Base-by-base conservation (phyloP, 2,797 vertebrate genomes). In the Chrosomus eos region DNA sequence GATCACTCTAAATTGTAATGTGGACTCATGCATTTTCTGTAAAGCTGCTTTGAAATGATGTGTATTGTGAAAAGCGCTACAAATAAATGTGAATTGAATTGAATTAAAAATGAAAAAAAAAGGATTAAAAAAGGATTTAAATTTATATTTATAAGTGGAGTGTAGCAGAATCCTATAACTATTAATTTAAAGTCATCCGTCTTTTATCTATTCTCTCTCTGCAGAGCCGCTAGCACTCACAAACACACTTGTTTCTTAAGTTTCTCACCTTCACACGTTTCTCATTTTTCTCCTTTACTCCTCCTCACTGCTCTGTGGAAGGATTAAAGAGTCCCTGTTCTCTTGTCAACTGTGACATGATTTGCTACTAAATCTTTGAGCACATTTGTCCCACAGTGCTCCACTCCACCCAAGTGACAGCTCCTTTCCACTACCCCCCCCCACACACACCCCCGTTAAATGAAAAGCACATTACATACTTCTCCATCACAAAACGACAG, bases 301-400 rank as follows among this genome's bases (percentile, higher is more conserved):
- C 7, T 43, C 55, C 51, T 53, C 40, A 38, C 9, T 10, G 79
- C 10, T 67, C 70, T 66, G 48, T 48, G 75, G 60, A 38, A 85
- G 62, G 53, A 83, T 82, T 67, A 76, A 84, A 80, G 67, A 70
- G 62, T 87, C 40, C 40, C 73, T 64, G 31, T 66, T 74, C 76
- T 66, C 40, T 81, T 76, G 81, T 83, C 75, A 43, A 11, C 36
- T 68, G 36, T 26, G 79, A 58, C 83, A 79, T 40, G 79, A 83
- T 74, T 76, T 48, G 62, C 70, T 62, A 58, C 62, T 83, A 38
- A 83, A 82, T 68, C 45, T 72, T 72, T 10, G 60, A 76, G 67
- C n/a, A 16, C 38, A 9, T 55, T 62, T 40, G 7, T 81, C 36
- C 78, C 33, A 71, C 55, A 36, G 66, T 67, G 16, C 55, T 77